Evolutionary conservation across 2,888 invertebrate species (phyloP), one percentile per base, ranked within the genome.

Genomic region (Mesopsocus fuscifrons): DNA sequence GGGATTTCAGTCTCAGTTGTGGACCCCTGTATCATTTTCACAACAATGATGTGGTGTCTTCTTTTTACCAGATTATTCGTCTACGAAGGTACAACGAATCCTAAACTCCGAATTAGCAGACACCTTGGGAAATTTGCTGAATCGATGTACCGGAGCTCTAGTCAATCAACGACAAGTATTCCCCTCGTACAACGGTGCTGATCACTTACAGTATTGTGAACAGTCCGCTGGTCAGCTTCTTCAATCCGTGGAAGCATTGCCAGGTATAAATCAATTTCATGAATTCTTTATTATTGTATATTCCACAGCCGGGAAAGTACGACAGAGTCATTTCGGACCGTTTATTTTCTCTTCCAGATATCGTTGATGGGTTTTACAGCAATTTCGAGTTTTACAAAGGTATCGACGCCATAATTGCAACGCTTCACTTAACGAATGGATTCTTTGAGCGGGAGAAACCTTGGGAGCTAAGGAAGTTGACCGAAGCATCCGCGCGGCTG

Each of bases 61-160:
- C n/a, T n/a, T n/a, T n/a, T n/a, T n/a, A 9, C 6, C 26, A 26
- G 26, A 26, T 26, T 26, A 26, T 26, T 9, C 26, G 11, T 6
- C 8, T 6, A 26, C 11, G 11, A 26, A 85, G 59, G 67, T 84
- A 41, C 58, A 75, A 30, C 72, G 80, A 51, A 70, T 78, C 43
- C 65, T 87, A 16, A 95, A 97, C 65, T 69, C 83, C 0, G 92
- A 95, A 58, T 64, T 97, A 45, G 92, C 89, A 2, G 85, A 94
- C 59, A 87, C 84, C 0, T 61, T 94, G 15, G 95, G 94, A 18
- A 97, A 97, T 68, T 68, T 97, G 42, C 66, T 87, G 46, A 79
- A 74, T 44, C 74, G 95, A 15, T 82, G 81, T 55, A 75, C 78
- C 49, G 81, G 82, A 15, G 65, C 64, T 46, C 64, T 74, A 3